Percentiles rank a stretch among this genome's conserved stretches.
These are phyloP conservation scores for Henricia sp. DNA, from an alignment of 53 echinoderm and acorn worm species.

Conservation along the genomic window DNA sequence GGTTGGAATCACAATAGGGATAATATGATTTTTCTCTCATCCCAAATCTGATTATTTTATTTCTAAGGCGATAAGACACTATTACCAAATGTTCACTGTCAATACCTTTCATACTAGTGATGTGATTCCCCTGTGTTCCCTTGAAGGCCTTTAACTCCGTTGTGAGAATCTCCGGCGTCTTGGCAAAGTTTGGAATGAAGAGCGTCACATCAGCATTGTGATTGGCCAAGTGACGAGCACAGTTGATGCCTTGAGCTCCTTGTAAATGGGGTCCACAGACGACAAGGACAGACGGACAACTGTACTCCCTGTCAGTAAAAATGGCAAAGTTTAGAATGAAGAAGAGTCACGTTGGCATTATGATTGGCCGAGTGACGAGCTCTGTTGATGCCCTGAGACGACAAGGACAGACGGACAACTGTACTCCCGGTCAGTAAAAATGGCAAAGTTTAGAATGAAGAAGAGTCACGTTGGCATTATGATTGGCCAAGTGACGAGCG, in stretches of 20 bases:
- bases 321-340: too few relatives aligned
- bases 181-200: constrained; percentile 85
- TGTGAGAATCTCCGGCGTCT: constrained; percentile 73
- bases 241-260: constrained; percentile 95
- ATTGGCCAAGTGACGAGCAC: constrained; percentile 88
- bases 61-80: too few relatives aligned
- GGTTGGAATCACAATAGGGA: too few relatives aligned
- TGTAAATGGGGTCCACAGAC: constrained; percentile 90
- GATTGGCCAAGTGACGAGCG: too few relatives aligned
- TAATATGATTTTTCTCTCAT: too few relatives aligned
- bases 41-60: too few relatives aligned
- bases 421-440: too few relatives aligned
- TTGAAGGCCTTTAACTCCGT: constrained; percentile 78
- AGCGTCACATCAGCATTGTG: constrained; percentile 83
- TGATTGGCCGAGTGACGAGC: constrained; percentile 91
- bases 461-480: too few relatives aligned
- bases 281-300: constrained; percentile 70
- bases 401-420: too few relatives aligned
- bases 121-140: constrained; percentile 75
- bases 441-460: too few relatives aligned
- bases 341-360: constrained; percentile 76
- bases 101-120: constrained; percentile 66
- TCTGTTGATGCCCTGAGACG: constrained; percentile 93
- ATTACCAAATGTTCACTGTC: too few relatives aligned
- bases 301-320: constrained; percentile 11